Conservation (phyloP, 2,888 invertebrate species). For the Choristoneura rosaceana region DNA sequence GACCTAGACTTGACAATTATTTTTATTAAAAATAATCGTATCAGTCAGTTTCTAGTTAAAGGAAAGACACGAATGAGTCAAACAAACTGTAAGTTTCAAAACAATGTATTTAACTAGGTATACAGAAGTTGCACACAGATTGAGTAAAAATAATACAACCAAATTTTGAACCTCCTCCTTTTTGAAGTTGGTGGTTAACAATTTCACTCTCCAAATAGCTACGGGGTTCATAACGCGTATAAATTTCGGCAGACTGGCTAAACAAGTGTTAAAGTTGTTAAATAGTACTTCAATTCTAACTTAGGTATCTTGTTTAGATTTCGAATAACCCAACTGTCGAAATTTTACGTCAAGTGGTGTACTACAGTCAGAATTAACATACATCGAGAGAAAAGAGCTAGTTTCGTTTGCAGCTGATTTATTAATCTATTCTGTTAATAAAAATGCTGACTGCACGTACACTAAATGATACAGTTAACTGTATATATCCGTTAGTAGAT, state of each 20-base stretch:
- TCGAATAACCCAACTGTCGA: not conserved
- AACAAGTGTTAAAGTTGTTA: not conserved
- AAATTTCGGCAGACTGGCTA: conserved; percentile 4
- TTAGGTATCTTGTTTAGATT: not conserved
- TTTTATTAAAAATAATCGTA: no score
- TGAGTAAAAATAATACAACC: conserved; percentile 7
- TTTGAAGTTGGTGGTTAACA: not conserved
- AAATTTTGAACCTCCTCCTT: no score
- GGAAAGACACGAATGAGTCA: not conserved
- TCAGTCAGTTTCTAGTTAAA: no score
- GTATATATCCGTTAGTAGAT: not conserved
- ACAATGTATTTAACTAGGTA: conserved; percentile 24
- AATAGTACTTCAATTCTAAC: not conserved
- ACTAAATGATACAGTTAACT: not conserved
- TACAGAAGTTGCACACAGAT: conserved; percentile 14
- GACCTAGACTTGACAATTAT: no score
- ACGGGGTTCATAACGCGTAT: not conserved
- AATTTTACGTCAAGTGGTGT: not conserved
- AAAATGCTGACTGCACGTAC: not conserved
- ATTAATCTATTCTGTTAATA: not conserved
- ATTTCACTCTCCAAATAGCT: conserved; percentile 16
- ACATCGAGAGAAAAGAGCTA: no score
- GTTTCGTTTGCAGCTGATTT: not conserved
- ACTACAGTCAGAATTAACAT: not conserved
- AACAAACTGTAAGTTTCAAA: conserved; percentile 20